phyloP scores from a whole-genome alignment of 1,140 invertebrate species.

The Steinernema khuongi region DNA sequence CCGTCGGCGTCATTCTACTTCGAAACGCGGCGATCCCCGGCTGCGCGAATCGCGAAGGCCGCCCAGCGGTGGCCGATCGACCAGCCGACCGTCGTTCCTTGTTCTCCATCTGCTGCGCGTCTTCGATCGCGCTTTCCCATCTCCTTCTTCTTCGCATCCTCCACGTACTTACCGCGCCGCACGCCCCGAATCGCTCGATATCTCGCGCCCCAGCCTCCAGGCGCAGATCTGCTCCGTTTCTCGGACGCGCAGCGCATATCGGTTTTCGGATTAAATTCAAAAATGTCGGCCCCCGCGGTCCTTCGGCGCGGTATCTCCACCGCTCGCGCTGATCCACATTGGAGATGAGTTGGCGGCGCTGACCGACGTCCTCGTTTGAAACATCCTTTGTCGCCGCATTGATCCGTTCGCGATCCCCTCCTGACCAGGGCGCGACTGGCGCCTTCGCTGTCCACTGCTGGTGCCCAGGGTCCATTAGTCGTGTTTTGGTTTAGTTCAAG shows the following conservation, averaged over 20 bases:
- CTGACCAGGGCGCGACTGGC: too few species aligned
- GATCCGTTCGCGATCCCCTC: not conserved
- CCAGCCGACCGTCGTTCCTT: not conserved
- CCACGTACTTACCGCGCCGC: not conserved
- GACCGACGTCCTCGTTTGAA: not conserved
- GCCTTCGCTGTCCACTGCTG: too few species aligned
- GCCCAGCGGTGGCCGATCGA: not conserved
- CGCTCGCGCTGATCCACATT: not conserved
- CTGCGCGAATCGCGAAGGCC: not conserved
- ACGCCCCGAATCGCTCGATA: not conserved
- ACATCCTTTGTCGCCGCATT: not conserved
- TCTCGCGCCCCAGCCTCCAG: not conserved
- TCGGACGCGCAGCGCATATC: not conserved
- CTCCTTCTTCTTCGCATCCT: too few species aligned
- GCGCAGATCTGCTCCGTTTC: constrained; percentile 11
- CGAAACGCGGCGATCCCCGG: not conserved
- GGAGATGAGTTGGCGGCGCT: constrained; percentile 4
- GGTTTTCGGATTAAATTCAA: constrained; percentile 8
- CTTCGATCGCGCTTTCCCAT: not conserved
- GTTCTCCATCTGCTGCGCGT: not conserved
- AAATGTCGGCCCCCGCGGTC: not conserved
- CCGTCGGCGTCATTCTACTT: not conserved
- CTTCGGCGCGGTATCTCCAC: not conserved
- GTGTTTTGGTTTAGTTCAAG: too few species aligned
- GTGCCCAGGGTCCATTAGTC: too few species aligned